Evolutionary conservation across 2,797 vertebrate species (phyloP).

Genomic region (Mergus octosetaceus): DNA sequence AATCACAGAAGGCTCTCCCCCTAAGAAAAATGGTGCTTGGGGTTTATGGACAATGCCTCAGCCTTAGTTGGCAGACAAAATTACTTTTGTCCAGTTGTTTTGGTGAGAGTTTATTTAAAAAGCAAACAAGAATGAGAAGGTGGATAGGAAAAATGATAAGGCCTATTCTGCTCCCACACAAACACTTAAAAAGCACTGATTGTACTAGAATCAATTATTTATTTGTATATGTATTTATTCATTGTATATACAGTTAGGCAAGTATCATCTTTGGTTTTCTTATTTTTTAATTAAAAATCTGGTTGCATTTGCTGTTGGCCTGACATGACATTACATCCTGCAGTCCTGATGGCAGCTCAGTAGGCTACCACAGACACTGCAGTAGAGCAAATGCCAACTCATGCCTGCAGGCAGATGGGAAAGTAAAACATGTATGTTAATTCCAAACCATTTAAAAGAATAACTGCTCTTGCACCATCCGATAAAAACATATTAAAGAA

Average conservation of each 20-base stretch:
- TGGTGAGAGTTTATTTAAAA: background rate
- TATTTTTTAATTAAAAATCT: conserved; percentile 59
- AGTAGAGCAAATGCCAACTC: conserved; percentile 50
- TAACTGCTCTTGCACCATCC: background rate
- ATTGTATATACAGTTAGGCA: background rate
- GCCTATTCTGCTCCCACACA: background rate
- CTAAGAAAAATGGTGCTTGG: background rate
- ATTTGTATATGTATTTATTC: background rate
- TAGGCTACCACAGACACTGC: conserved; percentile 24
- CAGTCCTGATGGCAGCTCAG: conserved; percentile 59
- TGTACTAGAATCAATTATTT: background rate
- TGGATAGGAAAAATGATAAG: background rate
- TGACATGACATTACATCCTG: background rate
- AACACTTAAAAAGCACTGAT: background rate
- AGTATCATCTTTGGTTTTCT: background rate
- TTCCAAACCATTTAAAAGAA: conserved; percentile 51
- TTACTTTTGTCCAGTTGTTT: background rate
- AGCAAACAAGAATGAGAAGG: background rate
- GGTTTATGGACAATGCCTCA: background rate
- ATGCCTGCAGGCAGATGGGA: conserved; percentile 45
- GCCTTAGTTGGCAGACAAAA: background rate
- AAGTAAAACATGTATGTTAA: conserved; percentile 27
- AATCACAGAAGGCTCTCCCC: background rate
- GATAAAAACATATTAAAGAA: conserved; percentile 25
- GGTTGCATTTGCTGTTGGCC: conserved; percentile 34